Evolutionary conservation across 2,888 invertebrate species (phyloP).

Genomic region (Phoronis australis): DNA sequence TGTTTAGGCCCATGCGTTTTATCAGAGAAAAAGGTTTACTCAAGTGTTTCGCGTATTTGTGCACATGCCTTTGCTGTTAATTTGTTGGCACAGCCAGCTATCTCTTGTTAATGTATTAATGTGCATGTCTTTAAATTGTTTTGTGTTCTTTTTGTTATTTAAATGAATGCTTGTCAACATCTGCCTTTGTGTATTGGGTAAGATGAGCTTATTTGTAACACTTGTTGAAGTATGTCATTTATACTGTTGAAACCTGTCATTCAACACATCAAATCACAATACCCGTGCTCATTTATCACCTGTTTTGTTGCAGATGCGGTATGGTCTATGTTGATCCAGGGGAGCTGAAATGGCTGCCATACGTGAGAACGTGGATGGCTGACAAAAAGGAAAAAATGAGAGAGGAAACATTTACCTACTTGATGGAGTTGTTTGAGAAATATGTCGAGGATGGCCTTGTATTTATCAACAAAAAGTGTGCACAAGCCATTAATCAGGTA

Average conservation of each 20-base stretch:
- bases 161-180: too few relatives aligned
- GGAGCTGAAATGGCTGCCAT: constrained; percentile 76
- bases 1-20: not conserved
- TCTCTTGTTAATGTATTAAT: too few relatives aligned
- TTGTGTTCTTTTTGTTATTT: too few relatives aligned
- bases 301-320: constrained; percentile 56
- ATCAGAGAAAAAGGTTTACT: not conserved
- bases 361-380: constrained; percentile 71
- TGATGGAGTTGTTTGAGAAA: constrained; percentile 63
- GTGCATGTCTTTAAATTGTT: too few relatives aligned
- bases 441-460: constrained; percentile 65
- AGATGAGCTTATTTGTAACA: too few relatives aligned
- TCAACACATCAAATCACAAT: too few relatives aligned
- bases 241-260: too few relatives aligned
- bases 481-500: constrained; percentile 72
- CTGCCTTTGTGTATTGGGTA: too few relatives aligned
- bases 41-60: not conserved
- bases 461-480: constrained; percentile 66
- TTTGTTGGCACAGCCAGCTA: not conserved
- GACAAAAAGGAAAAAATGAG: constrained; percentile 54
- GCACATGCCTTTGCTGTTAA: too few relatives aligned
- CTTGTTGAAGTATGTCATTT: too few relatives aligned
- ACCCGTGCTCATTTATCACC: too few relatives aligned
- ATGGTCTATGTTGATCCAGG: constrained; percentile 88
- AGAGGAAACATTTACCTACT: constrained; percentile 59